Evolutionary conservation across 2,113 vertebrate genomes (phyloP).

Genomic region (Heliornis fulica): DNA sequence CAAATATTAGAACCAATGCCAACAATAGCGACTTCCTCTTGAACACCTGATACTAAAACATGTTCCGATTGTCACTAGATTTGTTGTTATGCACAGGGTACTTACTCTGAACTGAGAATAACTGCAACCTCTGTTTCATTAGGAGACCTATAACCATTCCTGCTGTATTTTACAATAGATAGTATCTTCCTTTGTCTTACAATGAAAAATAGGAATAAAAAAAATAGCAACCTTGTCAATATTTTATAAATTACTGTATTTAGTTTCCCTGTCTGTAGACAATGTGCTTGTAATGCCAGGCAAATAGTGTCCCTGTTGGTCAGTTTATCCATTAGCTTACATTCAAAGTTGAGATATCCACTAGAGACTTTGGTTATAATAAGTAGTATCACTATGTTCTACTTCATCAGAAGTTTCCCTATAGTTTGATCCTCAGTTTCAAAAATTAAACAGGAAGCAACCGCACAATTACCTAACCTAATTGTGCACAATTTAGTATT

Average conservation of each 20-base stretch:
- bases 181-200: slow-evolving; percentile 60
- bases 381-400: slow-evolving; percentile 78
- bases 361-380: slow-evolving; percentile 92
- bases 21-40: slow-evolving; percentile 91
- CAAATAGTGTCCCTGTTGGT: slow-evolving; percentile 76
- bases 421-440: slow-evolving; percentile 66
- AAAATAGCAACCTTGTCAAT: slow-evolving; percentile 73
- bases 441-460: slow-evolving; percentile 68
- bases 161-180: slow-evolving; percentile 64
- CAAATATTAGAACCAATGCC: slow-evolving; percentile 94
- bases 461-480: slow-evolving; percentile 77
- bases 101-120: slow-evolving; percentile 54
- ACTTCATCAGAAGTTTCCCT: slow-evolving; percentile 72
- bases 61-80: slow-evolving; percentile 96
- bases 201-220: slow-evolving; percentile 71
- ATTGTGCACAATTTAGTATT: slow-evolving; percentile 72
- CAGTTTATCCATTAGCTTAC: slow-evolving; percentile 83
- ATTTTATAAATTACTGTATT: slow-evolving; percentile 73
- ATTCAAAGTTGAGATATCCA: slow-evolving; percentile 84
- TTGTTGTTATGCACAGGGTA: slow-evolving; percentile 70
- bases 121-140: slow-evolving; percentile 61
- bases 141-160: slow-evolving; percentile 62
- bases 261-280: slow-evolving; percentile 69
- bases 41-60: slow-evolving; percentile 88
- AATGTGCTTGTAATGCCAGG: slow-evolving; percentile 77